Percentiles rank a stretch among this genome's conserved stretches.
phyloP scores from a whole-genome alignment of 2,797 vertebrate species.

The Oreonectes daqikongensis region DNA sequence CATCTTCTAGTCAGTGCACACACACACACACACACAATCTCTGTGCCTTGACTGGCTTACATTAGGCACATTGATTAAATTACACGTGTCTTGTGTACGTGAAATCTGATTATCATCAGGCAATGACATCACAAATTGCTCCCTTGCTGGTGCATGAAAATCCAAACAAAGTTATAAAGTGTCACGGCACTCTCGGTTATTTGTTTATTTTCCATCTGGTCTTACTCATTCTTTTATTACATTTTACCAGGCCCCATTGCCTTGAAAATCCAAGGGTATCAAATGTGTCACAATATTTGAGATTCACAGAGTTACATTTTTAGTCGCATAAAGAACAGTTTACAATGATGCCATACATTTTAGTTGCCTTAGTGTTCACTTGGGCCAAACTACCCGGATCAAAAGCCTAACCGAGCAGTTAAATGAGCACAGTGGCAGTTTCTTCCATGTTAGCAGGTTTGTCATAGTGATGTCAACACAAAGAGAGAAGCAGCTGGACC shows the following conservation, averaged over 20 bases:
- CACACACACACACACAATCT: not conserved
- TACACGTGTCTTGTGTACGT: conserved; percentile 50
- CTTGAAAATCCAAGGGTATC: not conserved
- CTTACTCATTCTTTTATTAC: conserved; percentile 2
- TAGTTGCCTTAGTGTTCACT: not conserved
- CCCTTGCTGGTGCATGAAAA: conserved; percentile 16
- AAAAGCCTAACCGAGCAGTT: conserved; percentile 19
- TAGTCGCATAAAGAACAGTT: not conserved
- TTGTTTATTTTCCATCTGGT: conserved; percentile 13
- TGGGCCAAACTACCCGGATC: not conserved
- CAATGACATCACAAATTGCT: conserved; percentile 31
- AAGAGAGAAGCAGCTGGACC: conserved; percentile 13
- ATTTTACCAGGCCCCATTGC: not conserved
- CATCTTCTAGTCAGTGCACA: not conserved
- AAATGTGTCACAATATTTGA: not conserved
- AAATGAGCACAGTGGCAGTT: conserved; percentile 13
- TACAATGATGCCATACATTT: not conserved
- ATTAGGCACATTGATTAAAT: conserved; percentile 55
- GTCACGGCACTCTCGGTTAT: conserved; percentile 20
- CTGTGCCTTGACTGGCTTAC: conserved; percentile 35
- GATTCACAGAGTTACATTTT: not conserved
- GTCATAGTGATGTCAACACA: conserved; percentile 21
- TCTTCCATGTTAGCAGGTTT: conserved; percentile 19
- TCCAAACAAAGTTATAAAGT: conserved; percentile 13
- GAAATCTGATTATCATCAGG: conserved; percentile 55